Evolutionary conservation across 1,140 invertebrate species (phyloP).

Genomic region (Pararge aegeria): DNA sequence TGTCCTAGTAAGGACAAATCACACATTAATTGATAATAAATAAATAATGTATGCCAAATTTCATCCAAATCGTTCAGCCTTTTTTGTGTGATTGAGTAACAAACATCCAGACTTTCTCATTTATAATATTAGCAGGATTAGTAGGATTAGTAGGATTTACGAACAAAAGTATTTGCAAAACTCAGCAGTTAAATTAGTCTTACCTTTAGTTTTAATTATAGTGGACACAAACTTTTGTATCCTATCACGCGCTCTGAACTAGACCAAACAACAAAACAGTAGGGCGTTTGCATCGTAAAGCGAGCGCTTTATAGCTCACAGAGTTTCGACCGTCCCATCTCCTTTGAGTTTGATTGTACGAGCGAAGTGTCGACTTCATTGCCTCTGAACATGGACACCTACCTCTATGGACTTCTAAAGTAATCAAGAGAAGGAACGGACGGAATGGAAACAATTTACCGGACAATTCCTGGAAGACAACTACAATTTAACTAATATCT

Average conservation of each 20-base stretch:
- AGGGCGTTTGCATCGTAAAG: slow-evolving; percentile 35
- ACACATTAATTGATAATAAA: no score
- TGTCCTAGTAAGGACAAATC: no score
- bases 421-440: slow-evolving; percentile 9
- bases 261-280: slow-evolving; percentile 19
- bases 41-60: no score
- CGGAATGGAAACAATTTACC: not conserved
- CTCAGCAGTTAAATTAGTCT: no score
- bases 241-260: not conserved
- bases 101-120: no score
- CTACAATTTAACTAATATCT: not conserved
- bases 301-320: slow-evolving; percentile 32
- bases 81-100: no score
- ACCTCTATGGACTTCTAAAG: slow-evolving; percentile 7
- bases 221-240: not conserved
- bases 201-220: no score
- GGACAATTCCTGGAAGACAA: not conserved
- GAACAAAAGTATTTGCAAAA: no score
- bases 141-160: no score
- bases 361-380: slow-evolving; percentile 22
- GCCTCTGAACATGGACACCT: slow-evolving; percentile 12
- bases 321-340: slow-evolving; percentile 27
- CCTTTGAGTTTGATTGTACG: slow-evolving; percentile 31
- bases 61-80: no score
- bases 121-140: no score